Percentiles rank a stretch among this genome's conserved stretches.
phyloP scores from a whole-genome alignment of 37 sponge, comb jelly and placozoan genomes.

The Cliona cf. orientalis region DNA sequence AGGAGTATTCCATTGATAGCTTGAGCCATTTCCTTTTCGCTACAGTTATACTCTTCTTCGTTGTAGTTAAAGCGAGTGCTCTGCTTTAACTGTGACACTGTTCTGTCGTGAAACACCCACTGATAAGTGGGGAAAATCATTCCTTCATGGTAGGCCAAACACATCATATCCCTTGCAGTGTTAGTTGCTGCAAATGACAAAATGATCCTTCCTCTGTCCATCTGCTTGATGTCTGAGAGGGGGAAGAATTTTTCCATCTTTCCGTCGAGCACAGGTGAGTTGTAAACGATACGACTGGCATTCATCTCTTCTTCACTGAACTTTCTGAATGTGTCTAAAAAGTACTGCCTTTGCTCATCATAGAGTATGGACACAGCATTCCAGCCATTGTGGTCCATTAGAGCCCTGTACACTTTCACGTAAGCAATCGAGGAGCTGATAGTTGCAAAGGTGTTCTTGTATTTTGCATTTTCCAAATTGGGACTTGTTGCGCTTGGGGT shows the following conservation, averaged over 20 bases:
- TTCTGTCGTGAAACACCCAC: constrained; percentile 44
- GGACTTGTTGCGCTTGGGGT: constrained; percentile 15
- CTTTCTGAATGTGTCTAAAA: neutral
- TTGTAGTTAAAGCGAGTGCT: neutral
- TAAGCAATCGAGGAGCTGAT: constrained; percentile 18
- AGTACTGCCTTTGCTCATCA: constrained; percentile 1
- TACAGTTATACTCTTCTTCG: neutral
- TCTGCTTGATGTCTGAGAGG: neutral
- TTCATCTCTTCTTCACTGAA: constrained; percentile 1
- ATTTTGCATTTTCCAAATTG: neutral
- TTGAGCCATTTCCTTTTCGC: neutral
- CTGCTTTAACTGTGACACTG: constrained; percentile 5
- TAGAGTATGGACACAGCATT: neutral
- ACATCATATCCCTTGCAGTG: constrained; percentile 21
- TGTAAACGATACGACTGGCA: neutral
- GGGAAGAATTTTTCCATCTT: constrained; percentile 1
- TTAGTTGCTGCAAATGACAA: constrained; percentile 3
- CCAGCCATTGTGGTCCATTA: constrained; percentile 1
- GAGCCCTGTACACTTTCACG: neutral
- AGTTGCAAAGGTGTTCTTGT: constrained; percentile 16
- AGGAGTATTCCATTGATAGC: constrained; percentile 23
- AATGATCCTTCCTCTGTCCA: constrained; percentile 3
- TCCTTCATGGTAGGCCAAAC: constrained; percentile 12
- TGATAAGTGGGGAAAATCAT: constrained; percentile 34
- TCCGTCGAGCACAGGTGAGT: neutral